Evolutionary conservation across 2,888 invertebrate genomes (phyloP), one percentile per base, ranked within the genome.

Genomic region (Aporophyla lueneburgensis): DNA sequence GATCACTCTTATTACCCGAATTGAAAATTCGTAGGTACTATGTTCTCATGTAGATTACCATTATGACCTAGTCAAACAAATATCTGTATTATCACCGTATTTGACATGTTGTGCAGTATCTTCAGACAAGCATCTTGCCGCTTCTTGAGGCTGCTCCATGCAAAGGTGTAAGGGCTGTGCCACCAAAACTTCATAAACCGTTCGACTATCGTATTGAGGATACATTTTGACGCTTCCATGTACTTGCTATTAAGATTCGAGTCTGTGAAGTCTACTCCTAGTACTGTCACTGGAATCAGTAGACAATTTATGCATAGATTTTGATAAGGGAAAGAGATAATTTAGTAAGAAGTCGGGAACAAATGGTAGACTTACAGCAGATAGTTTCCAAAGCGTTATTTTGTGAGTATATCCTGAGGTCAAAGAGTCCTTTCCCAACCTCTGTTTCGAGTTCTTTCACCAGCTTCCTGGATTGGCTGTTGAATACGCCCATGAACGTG

Each of bases 311-410:
- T 9, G 27, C 14, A 1, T 53, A 54, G 40, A 9, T 4, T 19
- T 63, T 19, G 21, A 1, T 67, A 6, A 27, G 21, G 10, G 16
- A 43, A 19, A 62, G 27, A 16, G 10, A 3, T 0, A 21, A 16
- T 6, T 33, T 21, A 1, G 0, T 16, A 43, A 43, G 2, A 53
- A 7, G 7, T 43, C 16, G 27, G 12, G 12, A 46, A 27, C 9
- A 43, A 53, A 33, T 33, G 19, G 9, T n/a, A 67, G 40, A 91
- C 94, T 93, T 82, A 95, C 95, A 89, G 80, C 95, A 94, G 78
- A 95, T 94, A 49, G 95, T 94, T 77, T 95, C 95, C 84, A 95
- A 85, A 3, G 94, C 93, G 69, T 94, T 94, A 69, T 92, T 92
- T 49, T 92, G 86, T 0, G 92, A 93, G 59, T 94, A 94, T 0